These are phyloP conservation scores for Brachionus plicatilis DNA, from an alignment of 1,140 invertebrate species.

Conservation along the genomic window DNA sequence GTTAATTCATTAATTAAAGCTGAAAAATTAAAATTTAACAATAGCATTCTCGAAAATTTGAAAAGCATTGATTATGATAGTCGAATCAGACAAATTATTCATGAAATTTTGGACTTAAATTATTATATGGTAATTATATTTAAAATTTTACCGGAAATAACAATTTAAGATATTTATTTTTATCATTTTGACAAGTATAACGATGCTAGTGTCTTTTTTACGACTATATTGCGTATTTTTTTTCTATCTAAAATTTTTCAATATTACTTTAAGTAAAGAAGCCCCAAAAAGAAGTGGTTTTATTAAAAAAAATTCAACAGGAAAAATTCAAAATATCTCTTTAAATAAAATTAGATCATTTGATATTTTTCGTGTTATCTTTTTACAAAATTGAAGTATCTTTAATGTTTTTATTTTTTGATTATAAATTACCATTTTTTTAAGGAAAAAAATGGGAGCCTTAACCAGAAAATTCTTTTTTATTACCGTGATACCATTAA, in stretches of 20 bases:
- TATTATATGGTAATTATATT: neutral
- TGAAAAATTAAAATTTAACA: neutral
- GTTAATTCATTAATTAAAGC: neutral
- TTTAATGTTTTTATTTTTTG: neutral
- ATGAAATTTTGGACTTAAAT: neutral
- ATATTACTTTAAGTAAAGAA: too few relatives aligned
- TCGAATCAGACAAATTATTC: neutral
- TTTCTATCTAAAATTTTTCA: too few relatives aligned
- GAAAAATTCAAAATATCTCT: too few relatives aligned
- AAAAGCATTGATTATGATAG: conserved; percentile 3
- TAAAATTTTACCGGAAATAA: too few relatives aligned
- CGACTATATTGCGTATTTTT: too few relatives aligned
- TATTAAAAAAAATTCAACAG: too few relatives aligned
- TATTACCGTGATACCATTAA: neutral
- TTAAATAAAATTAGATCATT: too few relatives aligned
- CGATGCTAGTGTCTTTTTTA: too few relatives aligned
- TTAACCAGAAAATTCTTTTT: neutral
- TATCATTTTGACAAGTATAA: too few relatives aligned
- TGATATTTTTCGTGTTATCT: too few relatives aligned
- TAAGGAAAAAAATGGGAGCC: neutral
- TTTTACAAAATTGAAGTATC: neutral
- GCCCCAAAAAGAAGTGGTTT: too few relatives aligned
- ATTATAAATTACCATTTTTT: neutral
- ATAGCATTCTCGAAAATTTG: neutral
- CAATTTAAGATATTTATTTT: too few relatives aligned